Evolutionary conservation across 2,797 vertebrate species (phyloP), one percentile per base, ranked within the genome.

Genomic region (Betta splendens): DNA sequence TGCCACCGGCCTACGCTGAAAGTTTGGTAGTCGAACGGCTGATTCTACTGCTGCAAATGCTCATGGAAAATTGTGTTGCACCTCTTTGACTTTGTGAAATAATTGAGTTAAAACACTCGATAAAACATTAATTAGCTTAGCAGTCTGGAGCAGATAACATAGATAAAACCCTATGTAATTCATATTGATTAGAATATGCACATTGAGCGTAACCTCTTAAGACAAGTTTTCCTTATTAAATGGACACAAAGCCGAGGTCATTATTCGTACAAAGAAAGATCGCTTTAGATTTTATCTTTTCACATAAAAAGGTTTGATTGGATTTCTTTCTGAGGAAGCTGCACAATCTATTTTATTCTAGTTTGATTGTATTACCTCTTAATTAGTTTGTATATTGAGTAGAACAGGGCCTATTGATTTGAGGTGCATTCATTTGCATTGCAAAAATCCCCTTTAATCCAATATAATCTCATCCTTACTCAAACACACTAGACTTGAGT

Each of bases 101-200:
- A 93, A 93, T 92, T 93, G 90, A 93, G 92, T 92, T 93, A 91
- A 93, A 92, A 93, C 91, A 92, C 90, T 93, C 91, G 85, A 92
- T 93, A 92, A 92, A 93, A 92, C 91, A 92, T 92, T 92, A 93
- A 92, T 93, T 93, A 92, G 92, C 89, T 92, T 92, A 92, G 91
- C 90, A 84, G 90, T 91, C 90, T 90, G 88, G 90, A 89, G 89
- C 88, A 91, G 92, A 93, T 93, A 92, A 92, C 90, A 89, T 87
- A 92, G 92, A 92, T 92, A 92, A 92, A 91, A 91, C 90, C 89
- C 92, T 92, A 92, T 93, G 91, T 92, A 93, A 92, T 92, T 93
- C 92, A 92, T 92, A 93, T 92, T 91, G 92, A 93, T 92, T 92
- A 89, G 91, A 93, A 92, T 93, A 93, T 93, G 92, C 92, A 92